Conservation (phyloP, 2,888 invertebrate species). For the Megastigmus dorsalis region DNA sequence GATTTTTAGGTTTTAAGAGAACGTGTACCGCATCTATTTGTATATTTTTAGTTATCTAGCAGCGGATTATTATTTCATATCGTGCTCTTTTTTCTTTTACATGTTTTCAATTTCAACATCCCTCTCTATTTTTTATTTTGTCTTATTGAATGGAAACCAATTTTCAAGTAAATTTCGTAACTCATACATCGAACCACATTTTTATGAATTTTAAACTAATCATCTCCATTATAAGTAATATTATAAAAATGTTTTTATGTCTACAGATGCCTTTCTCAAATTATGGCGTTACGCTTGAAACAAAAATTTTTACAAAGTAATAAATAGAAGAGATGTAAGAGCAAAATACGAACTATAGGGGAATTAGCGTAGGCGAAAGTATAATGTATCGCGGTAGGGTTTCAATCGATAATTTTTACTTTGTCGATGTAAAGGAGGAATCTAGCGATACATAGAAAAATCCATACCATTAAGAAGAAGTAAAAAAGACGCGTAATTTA, state of each 20-base stretch:
- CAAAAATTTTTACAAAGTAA: slow-evolving; percentile 53
- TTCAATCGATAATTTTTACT: slow-evolving; percentile 34
- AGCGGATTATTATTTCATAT: background rate
- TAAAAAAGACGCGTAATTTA: too few species aligned
- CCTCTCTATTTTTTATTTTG: slow-evolving; percentile 32
- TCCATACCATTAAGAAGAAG: too few species aligned
- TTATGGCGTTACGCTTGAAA: slow-evolving; percentile 53
- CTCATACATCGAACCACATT: slow-evolving; percentile 40
- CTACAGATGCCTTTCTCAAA: slow-evolving; percentile 55
- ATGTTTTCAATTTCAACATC: slow-evolving; percentile 2
- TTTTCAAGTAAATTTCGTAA: slow-evolving; percentile 28
- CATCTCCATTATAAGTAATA: slow-evolving; percentile 30
- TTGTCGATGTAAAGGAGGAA: slow-evolving; percentile 38
- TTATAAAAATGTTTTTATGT: slow-evolving; percentile 53
- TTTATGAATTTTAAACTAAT: slow-evolving; percentile 25
- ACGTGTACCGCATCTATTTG: too few species aligned
- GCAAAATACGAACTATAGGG: slow-evolving; percentile 39
- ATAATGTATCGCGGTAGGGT: slow-evolving; percentile 42
- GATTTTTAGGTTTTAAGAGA: too few species aligned
- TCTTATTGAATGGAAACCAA: slow-evolving; percentile 29
- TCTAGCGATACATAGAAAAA: too few species aligned
- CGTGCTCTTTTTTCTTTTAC: slow-evolving; percentile 7
- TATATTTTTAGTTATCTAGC: background rate
- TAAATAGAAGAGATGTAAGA: slow-evolving; percentile 50
- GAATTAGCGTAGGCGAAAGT: slow-evolving; percentile 43